These are phyloP conservation scores for Eunapius fragilis DNA, from an alignment of 37 sponge, comb jelly and placozoan species.

Conservation along the genomic window DNA sequence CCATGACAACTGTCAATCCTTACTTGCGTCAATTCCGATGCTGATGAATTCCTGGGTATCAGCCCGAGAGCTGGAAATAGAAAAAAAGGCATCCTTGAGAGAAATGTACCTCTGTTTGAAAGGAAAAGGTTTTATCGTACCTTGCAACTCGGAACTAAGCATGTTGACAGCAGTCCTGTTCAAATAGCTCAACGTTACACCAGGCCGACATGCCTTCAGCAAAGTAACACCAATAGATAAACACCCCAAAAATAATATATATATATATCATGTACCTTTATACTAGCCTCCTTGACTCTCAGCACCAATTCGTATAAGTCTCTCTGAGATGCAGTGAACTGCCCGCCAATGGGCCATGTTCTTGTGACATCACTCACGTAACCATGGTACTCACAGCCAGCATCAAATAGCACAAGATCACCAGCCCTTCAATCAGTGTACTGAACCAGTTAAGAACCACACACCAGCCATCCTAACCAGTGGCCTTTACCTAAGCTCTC, in stretches of 20 bases:
- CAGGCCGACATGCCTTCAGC: conserved; percentile 57
- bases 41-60: conserved; percentile 15
- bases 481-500: conserved; percentile 22
- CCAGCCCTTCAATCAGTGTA: conserved; percentile 77
- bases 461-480: neutral
- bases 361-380: conserved; percentile 88
- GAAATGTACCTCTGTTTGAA: neutral
- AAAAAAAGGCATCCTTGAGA: neutral
- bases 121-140: conserved; percentile 11
- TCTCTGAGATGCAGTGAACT: conserved; percentile 70
- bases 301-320: conserved; percentile 72
- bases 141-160: conserved; percentile 36
- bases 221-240: neutral
- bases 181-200: conserved; percentile 71
- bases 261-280: too few species aligned
- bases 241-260: too few species aligned
- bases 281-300: conserved; percentile 44
- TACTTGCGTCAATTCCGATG: conserved; percentile 3
- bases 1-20: too few species aligned
- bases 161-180: conserved; percentile 32
- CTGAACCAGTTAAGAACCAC: neutral
- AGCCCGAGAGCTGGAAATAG: conserved; percentile 20
- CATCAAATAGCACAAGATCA: conserved; percentile 83
- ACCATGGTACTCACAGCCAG: conserved; percentile 85
- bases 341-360: conserved; percentile 84